Evolutionary conservation across 1,140 invertebrate species (phyloP).

Genomic region (Dufourea novaeangliae): DNA sequence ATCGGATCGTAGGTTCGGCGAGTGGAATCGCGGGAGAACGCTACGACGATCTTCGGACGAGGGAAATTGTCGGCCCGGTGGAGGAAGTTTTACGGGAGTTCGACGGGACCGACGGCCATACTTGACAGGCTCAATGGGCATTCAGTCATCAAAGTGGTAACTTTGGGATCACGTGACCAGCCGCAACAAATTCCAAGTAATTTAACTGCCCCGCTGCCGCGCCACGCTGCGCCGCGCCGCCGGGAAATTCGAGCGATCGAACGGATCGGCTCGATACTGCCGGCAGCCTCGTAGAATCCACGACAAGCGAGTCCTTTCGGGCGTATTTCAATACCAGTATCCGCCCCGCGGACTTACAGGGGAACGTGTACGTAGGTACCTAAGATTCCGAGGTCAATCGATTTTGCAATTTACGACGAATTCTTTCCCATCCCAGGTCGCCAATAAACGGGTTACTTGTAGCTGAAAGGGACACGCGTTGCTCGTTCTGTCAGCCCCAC

Average conservation of each 20-base stretch:
- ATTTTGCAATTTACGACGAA: neutral
- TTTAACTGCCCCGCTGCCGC: slow-evolving; percentile 5
- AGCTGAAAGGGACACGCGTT: too few species aligned
- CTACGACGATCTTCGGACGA: too few species aligned
- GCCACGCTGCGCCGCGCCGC: too few species aligned
- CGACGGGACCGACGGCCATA: neutral
- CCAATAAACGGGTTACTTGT: too few species aligned
- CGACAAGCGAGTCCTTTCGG: neutral
- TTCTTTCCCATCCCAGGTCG: neutral
- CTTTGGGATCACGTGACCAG: slow-evolving; percentile 5
- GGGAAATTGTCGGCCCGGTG: neutral
- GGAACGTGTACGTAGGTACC: too few species aligned
- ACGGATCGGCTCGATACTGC: neutral
- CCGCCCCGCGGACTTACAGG: too few species aligned
- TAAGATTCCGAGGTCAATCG: neutral
- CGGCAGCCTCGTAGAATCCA: neutral
- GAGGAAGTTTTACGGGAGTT: slow-evolving; percentile 13
- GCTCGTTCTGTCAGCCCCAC: too few species aligned
- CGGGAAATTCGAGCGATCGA: slow-evolving; percentile 9
- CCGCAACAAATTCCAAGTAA: slow-evolving; percentile 26
- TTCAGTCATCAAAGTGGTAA: slow-evolving; percentile 26
- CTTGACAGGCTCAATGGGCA: slow-evolving; percentile 12
- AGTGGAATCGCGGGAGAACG: neutral
- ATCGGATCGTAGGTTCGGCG: neutral
- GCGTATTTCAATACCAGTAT: neutral